Conservation (phyloP, 2,888 invertebrate genomes). For the Mimachlamys varia region DNA sequence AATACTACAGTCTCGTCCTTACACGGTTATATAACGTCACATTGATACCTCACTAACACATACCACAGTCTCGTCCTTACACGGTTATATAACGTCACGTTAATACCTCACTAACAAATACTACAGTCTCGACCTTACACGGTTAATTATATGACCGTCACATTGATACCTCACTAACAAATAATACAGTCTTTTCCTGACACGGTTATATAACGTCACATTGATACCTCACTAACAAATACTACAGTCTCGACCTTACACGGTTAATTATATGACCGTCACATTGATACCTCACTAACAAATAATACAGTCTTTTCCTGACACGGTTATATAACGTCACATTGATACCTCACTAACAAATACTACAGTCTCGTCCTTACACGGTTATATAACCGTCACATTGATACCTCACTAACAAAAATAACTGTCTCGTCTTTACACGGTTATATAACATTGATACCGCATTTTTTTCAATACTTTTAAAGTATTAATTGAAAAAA, state of each 20-base stretch:
- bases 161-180: neutral
- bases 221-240: too few relatives aligned
- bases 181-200: neutral
- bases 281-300: neutral
- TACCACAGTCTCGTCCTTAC: neutral
- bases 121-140: slow-evolving; percentile 9
- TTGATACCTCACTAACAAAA: neutral
- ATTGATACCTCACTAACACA: too few relatives aligned
- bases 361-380: neutral
- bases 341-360: neutral
- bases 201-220: neutral
- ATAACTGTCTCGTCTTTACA: neutral
- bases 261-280: neutral
- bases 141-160: neutral
- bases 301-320: neutral
- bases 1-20: neutral
- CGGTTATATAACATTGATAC: too few relatives aligned
- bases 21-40: too few relatives aligned
- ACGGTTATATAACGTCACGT: neutral
- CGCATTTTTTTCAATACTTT: too few relatives aligned
- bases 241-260: too few relatives aligned
- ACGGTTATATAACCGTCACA: neutral
- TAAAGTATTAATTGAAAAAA: too few relatives aligned
- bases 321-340: neutral
- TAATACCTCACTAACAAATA: neutral